These are phyloP conservation scores for Stomatorhinus ivindoensis DNA, from an alignment of 2,113 vertebrate species.

Conservation along the genomic window DNA sequence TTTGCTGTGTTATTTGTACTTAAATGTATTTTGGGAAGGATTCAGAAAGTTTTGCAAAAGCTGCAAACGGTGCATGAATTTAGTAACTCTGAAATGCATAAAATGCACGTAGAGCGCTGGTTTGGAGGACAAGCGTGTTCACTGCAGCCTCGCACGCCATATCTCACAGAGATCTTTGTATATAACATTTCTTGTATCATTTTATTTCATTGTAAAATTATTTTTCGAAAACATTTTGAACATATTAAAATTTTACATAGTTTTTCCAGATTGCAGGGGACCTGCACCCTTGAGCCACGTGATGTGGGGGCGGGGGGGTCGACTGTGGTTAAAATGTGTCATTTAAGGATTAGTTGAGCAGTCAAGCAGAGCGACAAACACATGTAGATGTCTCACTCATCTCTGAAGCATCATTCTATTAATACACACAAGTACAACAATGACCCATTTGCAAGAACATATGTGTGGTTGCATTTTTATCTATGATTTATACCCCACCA, in stretches of 20 bases:
- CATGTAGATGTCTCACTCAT: neutral
- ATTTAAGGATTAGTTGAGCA: neutral
- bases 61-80: neutral
- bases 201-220: neutral
- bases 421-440: neutral
- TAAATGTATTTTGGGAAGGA: neutral
- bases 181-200: neutral
- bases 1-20: neutral
- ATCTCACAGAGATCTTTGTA: neutral
- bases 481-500: neutral
- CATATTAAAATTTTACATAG: neutral
- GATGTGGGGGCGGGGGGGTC: neutral
- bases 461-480: neutral
- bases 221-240: neutral
- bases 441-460: neutral
- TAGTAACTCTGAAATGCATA: neutral
- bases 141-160: neutral
- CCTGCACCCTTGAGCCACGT: neutral
- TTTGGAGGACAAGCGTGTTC: neutral
- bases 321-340: neutral
- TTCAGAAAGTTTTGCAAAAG: neutral
- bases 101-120: neutral
- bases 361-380: neutral
- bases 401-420: neutral
- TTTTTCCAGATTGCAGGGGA: neutral